Conservation (phyloP, 2,797 vertebrate genomes). For the Sebastes matsubarae region DNA sequence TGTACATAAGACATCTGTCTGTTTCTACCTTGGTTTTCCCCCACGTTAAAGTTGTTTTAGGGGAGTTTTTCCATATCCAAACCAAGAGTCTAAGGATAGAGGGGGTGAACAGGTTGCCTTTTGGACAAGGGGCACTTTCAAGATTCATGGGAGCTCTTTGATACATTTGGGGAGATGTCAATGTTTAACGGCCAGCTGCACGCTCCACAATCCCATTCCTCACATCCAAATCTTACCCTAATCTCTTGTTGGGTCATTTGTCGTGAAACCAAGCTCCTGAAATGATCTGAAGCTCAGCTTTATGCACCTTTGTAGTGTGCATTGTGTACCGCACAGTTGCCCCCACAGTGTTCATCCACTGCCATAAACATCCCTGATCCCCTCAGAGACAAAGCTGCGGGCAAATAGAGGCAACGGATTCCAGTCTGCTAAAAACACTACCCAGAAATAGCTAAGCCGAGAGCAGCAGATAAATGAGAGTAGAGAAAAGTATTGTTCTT, state of each 20-base stretch:
- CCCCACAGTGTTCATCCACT: slow-evolving; percentile 23
- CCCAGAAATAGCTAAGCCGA: slow-evolving; percentile 71
- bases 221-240: not conserved
- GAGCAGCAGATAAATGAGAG: slow-evolving; percentile 70
- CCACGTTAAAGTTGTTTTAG: not conserved
- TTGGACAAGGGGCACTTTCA: slow-evolving; percentile 26
- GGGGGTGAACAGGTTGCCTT: not conserved
- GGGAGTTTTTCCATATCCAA: not conserved
- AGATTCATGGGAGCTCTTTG: slow-evolving; percentile 31
- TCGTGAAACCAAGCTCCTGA: not conserved
- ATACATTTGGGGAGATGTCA: slow-evolving; percentile 18
- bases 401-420: slow-evolving; percentile 65
- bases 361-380: slow-evolving; percentile 65
- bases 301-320: not conserved
- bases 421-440: slow-evolving; percentile 52
- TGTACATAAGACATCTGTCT: not conserved
- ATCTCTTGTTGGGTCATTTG: not conserved
- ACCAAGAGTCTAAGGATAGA: not conserved
- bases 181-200: not conserved
- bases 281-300: not conserved
- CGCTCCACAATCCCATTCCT: not conserved
- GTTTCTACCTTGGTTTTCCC: not conserved
- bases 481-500: slow-evolving; percentile 80
- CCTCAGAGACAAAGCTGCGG: slow-evolving; percentile 62
- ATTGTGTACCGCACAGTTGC: slow-evolving; percentile 6